These are phyloP conservation scores for Cheiracanthium punctorium DNA, from an alignment of 2,888 invertebrate genomes.

Conservation along the genomic window DNA sequence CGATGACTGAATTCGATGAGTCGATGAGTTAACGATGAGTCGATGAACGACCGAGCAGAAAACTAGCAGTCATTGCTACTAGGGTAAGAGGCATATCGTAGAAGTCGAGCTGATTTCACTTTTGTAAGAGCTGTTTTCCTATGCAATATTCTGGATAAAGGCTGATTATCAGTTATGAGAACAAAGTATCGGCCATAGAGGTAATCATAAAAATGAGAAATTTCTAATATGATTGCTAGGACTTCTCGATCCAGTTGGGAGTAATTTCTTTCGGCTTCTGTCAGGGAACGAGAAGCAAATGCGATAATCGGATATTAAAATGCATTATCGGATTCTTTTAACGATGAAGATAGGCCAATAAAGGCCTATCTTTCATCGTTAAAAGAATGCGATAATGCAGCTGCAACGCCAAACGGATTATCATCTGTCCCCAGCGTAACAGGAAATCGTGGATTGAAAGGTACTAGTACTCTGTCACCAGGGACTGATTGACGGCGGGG, in stretches of 20 bases:
- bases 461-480: neutral
- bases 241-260: neutral
- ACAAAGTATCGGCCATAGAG: neutral
- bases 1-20: too few relatives aligned
- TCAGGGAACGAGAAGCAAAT: neutral
- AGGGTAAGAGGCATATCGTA: neutral
- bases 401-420: neutral
- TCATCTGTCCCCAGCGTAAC: neutral
- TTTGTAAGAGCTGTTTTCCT: neutral
- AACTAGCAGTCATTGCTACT: neutral
- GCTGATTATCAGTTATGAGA: neutral
- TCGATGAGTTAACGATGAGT: too few relatives aligned
- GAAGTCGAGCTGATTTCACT: neutral
- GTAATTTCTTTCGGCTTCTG: neutral
- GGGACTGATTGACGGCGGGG: too few relatives aligned
- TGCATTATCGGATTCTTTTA: too few relatives aligned
- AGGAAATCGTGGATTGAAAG: neutral
- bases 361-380: too few relatives aligned
- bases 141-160: neutral
- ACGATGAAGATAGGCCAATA: too few relatives aligned
- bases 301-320: neutral
- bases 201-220: neutral
- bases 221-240: neutral
- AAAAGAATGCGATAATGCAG: neutral
- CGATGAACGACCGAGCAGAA: too few relatives aligned